Conservation (phyloP, 2,113 vertebrate genomes). For the Bubo scandiacus region DNA sequence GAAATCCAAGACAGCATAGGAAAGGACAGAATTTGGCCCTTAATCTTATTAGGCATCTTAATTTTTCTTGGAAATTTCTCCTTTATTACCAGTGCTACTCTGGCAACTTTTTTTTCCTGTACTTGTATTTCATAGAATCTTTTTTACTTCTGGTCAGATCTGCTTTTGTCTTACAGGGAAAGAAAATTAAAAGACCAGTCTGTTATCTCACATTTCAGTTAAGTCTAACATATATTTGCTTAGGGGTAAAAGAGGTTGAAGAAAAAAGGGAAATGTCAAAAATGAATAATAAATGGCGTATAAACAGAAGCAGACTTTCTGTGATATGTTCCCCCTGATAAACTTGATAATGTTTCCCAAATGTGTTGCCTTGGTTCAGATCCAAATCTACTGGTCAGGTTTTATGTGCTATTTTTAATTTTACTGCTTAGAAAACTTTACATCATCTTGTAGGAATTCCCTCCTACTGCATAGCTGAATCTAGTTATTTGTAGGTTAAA, state of each 20-base stretch:
- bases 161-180: constrained; percentile 45
- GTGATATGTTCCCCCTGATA: constrained; percentile 76
- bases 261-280: constrained; percentile 82
- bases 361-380: constrained; percentile 74
- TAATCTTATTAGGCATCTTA: not conserved
- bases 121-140: constrained; percentile 55
- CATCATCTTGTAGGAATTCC: constrained; percentile 79
- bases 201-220: constrained; percentile 74
- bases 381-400: constrained; percentile 68
- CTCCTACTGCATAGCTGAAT: constrained; percentile 81
- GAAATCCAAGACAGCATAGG: not conserved
- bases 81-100: not conserved
- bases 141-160: constrained; percentile 66
- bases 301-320: constrained; percentile 85
- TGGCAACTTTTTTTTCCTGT: constrained; percentile 39
- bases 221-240: constrained; percentile 75
- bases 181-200: constrained; percentile 48
- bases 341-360: constrained; percentile 84
- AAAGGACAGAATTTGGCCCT: not conserved
- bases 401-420: constrained; percentile 80
- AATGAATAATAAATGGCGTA: constrained; percentile 80
- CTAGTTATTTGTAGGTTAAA: constrained; percentile 85
- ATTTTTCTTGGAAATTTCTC: not conserved
- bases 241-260: constrained; percentile 68
- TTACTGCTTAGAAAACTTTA: constrained; percentile 77